phyloP scores from a whole-genome alignment of 2,113 vertebrate genomes.

The Mormoops blainvillei region DNA sequence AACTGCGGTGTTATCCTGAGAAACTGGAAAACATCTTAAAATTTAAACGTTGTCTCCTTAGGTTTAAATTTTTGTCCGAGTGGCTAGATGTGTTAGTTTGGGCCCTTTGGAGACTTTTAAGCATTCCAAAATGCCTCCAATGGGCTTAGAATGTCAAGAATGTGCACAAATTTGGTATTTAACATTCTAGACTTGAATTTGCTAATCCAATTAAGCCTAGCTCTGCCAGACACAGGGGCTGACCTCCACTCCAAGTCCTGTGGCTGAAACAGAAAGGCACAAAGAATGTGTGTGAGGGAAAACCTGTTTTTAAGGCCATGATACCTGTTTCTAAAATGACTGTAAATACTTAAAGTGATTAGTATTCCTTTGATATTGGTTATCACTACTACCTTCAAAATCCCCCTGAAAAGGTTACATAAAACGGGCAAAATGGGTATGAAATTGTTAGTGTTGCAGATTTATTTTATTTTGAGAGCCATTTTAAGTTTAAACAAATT shows the following conservation, averaged over 20 bases:
- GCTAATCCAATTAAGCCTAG: conserved; percentile 78
- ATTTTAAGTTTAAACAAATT: not conserved
- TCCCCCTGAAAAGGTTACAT: not conserved
- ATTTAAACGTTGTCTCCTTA: conserved; percentile 31
- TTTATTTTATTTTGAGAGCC: not conserved
- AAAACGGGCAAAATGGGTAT: not conserved
- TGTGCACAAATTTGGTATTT: conserved; percentile 80
- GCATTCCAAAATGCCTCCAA: conserved; percentile 68
- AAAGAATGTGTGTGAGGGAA: conserved; percentile 53
- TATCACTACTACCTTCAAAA: not conserved
- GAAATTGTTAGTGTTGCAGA: not conserved
- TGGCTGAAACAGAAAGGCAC: conserved; percentile 68
- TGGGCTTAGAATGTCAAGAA: conserved; percentile 77
- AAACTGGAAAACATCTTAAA: conserved; percentile 20
- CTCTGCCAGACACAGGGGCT: conserved; percentile 75
- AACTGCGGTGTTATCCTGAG: not conserved
- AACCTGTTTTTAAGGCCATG: not conserved
- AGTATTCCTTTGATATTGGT: not conserved
- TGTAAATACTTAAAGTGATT: not conserved
- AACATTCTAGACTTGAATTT: conserved; percentile 79
- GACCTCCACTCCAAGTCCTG: conserved; percentile 69
- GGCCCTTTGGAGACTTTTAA: conserved; percentile 58
- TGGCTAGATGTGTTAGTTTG: conserved; percentile 64
- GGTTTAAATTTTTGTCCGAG: conserved; percentile 29
- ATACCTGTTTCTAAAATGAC: conserved; percentile 9